Base-by-base conservation (phyloP, 1,140 invertebrate genomes). In the Bombus cullumanus region DNA sequence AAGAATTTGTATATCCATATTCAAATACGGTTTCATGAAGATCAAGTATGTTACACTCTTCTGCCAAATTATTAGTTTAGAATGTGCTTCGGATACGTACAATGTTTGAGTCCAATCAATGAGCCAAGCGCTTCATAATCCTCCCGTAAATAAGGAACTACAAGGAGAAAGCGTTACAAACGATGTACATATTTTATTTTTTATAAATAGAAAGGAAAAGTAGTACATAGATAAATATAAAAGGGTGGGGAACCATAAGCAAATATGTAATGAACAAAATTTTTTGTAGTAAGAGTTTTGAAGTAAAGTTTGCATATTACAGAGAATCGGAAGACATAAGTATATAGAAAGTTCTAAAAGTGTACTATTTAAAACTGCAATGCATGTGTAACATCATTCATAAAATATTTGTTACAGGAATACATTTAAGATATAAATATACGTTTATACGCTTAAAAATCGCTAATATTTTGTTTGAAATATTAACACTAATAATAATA, bases 371-470 rank as follows among this genome's bases (percentile, higher is more conserved):
- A 73, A 66, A 73, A 66, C 73, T 71, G 71, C 81, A 81, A 75
- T 57, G 71, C 73, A 31, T 69, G 73, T 81, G 41, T 86, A 92
- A 91, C 91, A 81, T 88, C 86, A 75, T 81, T 72, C 90, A 89
- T 86, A 91, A 91, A 90, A 85, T 88, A 87, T 88, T 71, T 90
- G 88, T 91, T 92, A 92, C 90, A 92, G 86, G 89, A 89, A 82
- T 92, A 92, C 84, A 90, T 85, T 86, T 83, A 87, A 90, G 88
- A 88, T 83, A 89, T 84, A 90, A 41, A 18, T 83, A 43, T 90
- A 90, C 69, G 74, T 82, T 88, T 80, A 66, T 85, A 66, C 59
- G 28, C 28, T 91, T 83, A 88, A 86, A 91, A 84, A 88, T 62
- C 79, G 76, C 78, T 91, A 91, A 91, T 80, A 85, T 75, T 80